Base-by-base conservation (phyloP, 2,113 vertebrate genomes). In the Mustela nigripes region DNA sequence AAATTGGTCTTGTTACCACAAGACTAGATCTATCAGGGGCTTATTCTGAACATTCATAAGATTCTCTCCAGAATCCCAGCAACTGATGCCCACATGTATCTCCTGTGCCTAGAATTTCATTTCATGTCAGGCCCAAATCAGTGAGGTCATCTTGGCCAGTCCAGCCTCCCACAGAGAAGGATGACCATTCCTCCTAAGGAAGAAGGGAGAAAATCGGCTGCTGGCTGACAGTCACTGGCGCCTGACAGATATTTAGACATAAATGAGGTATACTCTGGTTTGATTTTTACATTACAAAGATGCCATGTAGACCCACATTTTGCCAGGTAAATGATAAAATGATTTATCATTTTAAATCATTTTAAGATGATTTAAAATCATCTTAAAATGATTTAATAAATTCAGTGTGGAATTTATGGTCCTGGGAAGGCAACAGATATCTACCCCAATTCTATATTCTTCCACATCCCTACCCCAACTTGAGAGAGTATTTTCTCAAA, bases 221-320 rank as follows among this genome's bases (percentile, higher is more conserved):
- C 8, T 1, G 1, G 2, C 3, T 36, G 16, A 2, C 48, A 18
- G 6, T 21, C 1, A 53, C 9, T 22, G 7, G 1, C 67, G 26
- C 31, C 60, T 45, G 10, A 65, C 2, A 88, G 81, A 82, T 11
- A 16, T 5, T 26, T 48, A 5, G 26, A 60, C 63, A 2, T 42
- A n/a, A 48, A 7, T 31, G 4, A 88, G 1, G 1, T 50, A 19
- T n/a, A 5, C 26, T 80, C 95, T 81, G 3, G 7, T 28, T 94
- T 84, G 31, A 31, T 69, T 48, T 76, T 95, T 56, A 69, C 42
- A 87, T 6, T 24, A 24, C 16, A 73, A 83, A 4, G 21, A 74
- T 87, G 2, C 28, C 36, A 71, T 7, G 11, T 28, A 21, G 14
- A 24, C 1, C 42, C 67, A 79, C 26, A 83, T 69, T 87, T 93